Evolutionary conservation across 1,140 invertebrate genomes (phyloP).

Genomic region (Alviniconcha marisindica): DNA sequence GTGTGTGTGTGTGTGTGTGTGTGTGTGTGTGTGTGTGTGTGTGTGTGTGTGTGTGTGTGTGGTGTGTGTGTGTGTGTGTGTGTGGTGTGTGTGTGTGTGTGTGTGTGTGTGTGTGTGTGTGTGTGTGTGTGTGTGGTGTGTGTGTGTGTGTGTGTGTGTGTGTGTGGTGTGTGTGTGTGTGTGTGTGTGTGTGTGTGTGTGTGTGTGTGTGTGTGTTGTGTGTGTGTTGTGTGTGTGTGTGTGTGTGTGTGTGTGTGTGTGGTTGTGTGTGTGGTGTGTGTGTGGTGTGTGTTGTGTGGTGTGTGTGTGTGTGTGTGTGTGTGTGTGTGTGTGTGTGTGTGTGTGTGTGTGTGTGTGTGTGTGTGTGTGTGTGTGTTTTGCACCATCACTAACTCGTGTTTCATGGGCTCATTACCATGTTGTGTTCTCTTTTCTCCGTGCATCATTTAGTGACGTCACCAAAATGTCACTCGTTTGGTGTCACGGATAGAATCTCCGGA

Average conservation of each 20-base stretch:
- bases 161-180: too few species aligned
- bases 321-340: slow-evolving; percentile 26
- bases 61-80: too few species aligned
- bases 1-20: neutral
- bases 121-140: neutral
- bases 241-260: slow-evolving; percentile 14
- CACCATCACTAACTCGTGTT: too few species aligned
- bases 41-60: slow-evolving; percentile 10
- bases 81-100: neutral
- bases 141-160: too few species aligned
- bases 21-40: slow-evolving; percentile 13
- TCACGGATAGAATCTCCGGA: too few species aligned
- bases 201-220: neutral
- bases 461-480: too few species aligned
- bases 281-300: too few species aligned
- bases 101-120: neutral
- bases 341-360: slow-evolving; percentile 10
- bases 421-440: too few species aligned
- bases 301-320: slow-evolving; percentile 4
- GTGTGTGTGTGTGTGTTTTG: neutral
- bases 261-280: slow-evolving; percentile 5
- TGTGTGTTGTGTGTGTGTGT: neutral
- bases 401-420: too few species aligned
- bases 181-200: too few species aligned
- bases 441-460: too few species aligned